phyloP scores from a whole-genome alignment of 2,797 vertebrate genomes.

The Sciaenops ocellatus region DNA sequence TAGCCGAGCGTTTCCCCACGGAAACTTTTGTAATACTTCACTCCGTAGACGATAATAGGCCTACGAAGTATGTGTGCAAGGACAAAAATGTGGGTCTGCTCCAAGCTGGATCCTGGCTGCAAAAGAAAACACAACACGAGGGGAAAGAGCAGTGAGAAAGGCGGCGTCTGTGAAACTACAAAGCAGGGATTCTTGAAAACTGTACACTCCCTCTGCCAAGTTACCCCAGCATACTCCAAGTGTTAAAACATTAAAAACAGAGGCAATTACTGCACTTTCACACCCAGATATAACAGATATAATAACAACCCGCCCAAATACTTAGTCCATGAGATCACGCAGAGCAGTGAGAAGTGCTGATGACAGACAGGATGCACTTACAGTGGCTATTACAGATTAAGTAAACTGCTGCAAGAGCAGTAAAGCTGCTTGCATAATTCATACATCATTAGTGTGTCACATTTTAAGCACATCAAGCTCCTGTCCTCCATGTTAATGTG shows the following conservation, averaged over 20 bases:
- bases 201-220: constrained; percentile 28
- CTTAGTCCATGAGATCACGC: constrained; percentile 59
- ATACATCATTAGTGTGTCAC: constrained; percentile 52
- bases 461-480: constrained; percentile 49
- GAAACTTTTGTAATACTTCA: constrained; percentile 99
- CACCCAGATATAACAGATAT: constrained; percentile 23
- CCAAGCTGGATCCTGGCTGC: constrained; percentile 97
- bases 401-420: constrained; percentile 30
- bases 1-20: constrained; percentile 97
- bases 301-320: constrained; percentile 66
- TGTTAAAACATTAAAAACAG: constrained; percentile 32
- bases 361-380: constrained; percentile 69
- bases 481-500: neutral
- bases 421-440: constrained; percentile 65
- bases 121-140: constrained; percentile 49
- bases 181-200: constrained; percentile 26
- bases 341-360: constrained; percentile 51
- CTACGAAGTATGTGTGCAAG: constrained; percentile 99
- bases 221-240: constrained; percentile 9
- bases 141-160: constrained; percentile 14
- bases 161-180: neutral
- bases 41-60: constrained; percentile 99
- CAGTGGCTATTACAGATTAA: constrained; percentile 49
- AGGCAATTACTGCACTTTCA: constrained; percentile 51
- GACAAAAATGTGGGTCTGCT: constrained; percentile 99